These are phyloP conservation scores for Sphaerophoria rueppellii DNA, from an alignment of 2,888 invertebrate species.

Conservation along the genomic window DNA sequence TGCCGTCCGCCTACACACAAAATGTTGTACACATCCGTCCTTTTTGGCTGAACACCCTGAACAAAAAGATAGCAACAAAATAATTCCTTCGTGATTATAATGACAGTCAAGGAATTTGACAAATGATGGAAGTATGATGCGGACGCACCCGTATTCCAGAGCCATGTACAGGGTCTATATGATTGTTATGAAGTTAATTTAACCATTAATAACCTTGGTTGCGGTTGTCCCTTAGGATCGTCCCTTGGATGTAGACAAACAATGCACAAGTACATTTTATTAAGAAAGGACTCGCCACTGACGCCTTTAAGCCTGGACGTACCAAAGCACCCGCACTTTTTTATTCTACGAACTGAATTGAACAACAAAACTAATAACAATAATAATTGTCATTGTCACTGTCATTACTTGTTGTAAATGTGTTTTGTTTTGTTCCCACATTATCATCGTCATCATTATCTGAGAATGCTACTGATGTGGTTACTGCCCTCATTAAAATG, in stretches of 20 bases:
- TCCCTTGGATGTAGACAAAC: slow-evolving; percentile 5
- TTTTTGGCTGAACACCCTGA: background rate
- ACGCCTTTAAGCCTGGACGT: slow-evolving; percentile 3
- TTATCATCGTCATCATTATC: slow-evolving; percentile 9
- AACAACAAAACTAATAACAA: background rate
- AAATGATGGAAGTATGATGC: slow-evolving; percentile 71
- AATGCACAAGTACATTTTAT: background rate
- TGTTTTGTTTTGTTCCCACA: slow-evolving; percentile 59
- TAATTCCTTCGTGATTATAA: slow-evolving; percentile 63
- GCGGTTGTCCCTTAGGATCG: slow-evolving; percentile 35
- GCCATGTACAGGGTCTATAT: slow-evolving; percentile 14
- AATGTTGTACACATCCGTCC: background rate
- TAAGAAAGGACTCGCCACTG: slow-evolving; percentile 50
- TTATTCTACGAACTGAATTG: slow-evolving; percentile 63
- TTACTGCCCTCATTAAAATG: slow-evolving; percentile 67
- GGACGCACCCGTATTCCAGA: slow-evolving; percentile 55
- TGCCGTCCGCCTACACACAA: background rate
- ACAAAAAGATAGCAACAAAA: slow-evolving; percentile 26
- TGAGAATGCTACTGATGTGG: background rate
- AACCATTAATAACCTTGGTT: slow-evolving; percentile 63
- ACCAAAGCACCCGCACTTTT: slow-evolving; percentile 58
- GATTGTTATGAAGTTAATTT: slow-evolving; percentile 66
- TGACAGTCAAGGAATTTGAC: slow-evolving; percentile 62
- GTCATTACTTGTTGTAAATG: slow-evolving; percentile 34
- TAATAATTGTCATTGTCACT: slow-evolving; percentile 64